Evolutionary conservation across 2,797 vertebrate genomes (phyloP).

Genomic region (Knipowitschia caucasica): DNA sequence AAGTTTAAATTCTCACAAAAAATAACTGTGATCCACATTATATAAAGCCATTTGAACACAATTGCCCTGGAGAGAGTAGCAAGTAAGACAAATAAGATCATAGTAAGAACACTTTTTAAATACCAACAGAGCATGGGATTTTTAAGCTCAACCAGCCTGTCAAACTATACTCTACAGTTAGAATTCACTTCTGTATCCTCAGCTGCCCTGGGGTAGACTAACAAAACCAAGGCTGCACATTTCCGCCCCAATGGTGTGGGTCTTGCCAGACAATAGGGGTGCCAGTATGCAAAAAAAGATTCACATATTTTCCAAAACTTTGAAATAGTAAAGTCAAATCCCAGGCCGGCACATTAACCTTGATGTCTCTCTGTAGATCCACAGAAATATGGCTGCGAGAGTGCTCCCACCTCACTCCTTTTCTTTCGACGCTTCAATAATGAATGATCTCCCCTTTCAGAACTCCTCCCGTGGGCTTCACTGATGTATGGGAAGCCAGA

Average conservation of each 20-base stretch:
- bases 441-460: slow-evolving; percentile 63
- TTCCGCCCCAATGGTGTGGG: background rate
- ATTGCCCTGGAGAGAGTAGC: too few relatives aligned
- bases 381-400: slow-evolving; percentile 51
- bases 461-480: slow-evolving; percentile 54
- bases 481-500: slow-evolving; percentile 71
- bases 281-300: background rate
- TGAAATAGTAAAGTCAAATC: slow-evolving; percentile 17
- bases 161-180: background rate
- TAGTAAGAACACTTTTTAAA: background rate
- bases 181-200: background rate
- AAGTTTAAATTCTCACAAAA: too few relatives aligned
- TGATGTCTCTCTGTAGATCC: slow-evolving; percentile 54
- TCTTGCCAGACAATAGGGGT: too few relatives aligned
- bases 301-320: background rate
- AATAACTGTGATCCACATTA: too few relatives aligned
- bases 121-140: too few relatives aligned
- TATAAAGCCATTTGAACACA: too few relatives aligned
- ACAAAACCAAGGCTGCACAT: background rate
- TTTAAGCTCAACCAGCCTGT: background rate
- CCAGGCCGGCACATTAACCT: slow-evolving; percentile 51
- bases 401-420: slow-evolving; percentile 38
- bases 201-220: background rate
- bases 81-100: background rate
- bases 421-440: slow-evolving; percentile 70